Percentiles rank a stretch among this genome's conserved stretches.
Evolutionary conservation across 2,888 invertebrate genomes (phyloP).

Genomic region (Eledone cirrhosa): DNA sequence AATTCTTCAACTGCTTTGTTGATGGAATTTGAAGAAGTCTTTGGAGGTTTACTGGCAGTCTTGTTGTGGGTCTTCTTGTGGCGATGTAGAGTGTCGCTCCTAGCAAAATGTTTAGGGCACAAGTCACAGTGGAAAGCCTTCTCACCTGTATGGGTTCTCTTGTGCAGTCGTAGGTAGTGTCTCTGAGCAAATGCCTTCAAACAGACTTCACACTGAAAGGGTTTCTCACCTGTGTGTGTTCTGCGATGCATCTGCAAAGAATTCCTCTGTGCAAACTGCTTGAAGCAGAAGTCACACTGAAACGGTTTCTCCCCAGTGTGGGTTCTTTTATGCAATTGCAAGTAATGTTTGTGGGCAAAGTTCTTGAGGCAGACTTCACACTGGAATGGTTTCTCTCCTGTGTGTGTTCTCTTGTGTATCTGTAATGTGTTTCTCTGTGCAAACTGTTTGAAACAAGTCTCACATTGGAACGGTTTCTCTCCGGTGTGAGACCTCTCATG

Average conservation of each 20-base stretch:
- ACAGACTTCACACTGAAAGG: slow-evolving; percentile 6
- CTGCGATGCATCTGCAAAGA: slow-evolving; percentile 10
- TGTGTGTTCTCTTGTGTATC: slow-evolving; percentile 21
- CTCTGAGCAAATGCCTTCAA: slow-evolving; percentile 16
- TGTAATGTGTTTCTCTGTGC: slow-evolving; percentile 17
- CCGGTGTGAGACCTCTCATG: slow-evolving; percentile 1
- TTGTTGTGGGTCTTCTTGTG: slow-evolving; percentile 17
- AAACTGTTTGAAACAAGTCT: slow-evolving; percentile 12
- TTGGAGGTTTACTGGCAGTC: background rate
- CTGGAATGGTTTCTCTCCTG: slow-evolving; percentile 21
- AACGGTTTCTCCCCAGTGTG: slow-evolving; percentile 11
- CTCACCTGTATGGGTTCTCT: slow-evolving; percentile 15
- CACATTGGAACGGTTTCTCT: background rate
- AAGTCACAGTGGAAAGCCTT: slow-evolving; percentile 15
- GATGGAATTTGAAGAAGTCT: background rate
- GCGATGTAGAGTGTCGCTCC: slow-evolving; percentile 13
- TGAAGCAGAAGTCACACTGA: slow-evolving; percentile 20
- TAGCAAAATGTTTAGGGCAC: slow-evolving; percentile 11
- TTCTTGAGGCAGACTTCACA: slow-evolving; percentile 22
- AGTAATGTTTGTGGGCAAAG: slow-evolving; percentile 14
- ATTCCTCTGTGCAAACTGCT: slow-evolving; percentile 15
- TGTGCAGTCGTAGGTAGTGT: slow-evolving; percentile 18
- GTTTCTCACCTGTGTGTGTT: background rate
- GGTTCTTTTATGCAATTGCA: slow-evolving; percentile 16
- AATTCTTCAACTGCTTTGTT: slow-evolving; percentile 21